Evolutionary conservation across 1,140 invertebrate genomes (phyloP), one percentile per base, ranked within the genome.

Genomic region (Zaprionus camerounensis): DNA sequence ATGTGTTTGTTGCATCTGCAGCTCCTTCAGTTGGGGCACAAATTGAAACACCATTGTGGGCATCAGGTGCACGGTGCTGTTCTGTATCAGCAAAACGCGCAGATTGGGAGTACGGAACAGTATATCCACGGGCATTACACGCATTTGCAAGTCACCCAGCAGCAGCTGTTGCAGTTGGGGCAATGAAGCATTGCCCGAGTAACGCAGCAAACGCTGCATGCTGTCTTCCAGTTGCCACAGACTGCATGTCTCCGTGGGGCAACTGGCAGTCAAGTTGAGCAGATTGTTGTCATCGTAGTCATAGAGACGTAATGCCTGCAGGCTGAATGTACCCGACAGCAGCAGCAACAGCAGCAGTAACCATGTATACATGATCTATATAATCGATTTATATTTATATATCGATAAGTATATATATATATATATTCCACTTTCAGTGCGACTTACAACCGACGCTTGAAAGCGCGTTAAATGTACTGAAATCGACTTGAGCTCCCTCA

Each of bases 1-100:
- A 31, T 71, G 77, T 26, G 81, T 83, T 28, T 53, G 26, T 34
- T 92, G 78, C 55, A 92, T 57, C n/a, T 67, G 41, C 38, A 92
- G 36, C 1, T 71, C 71, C 1, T 31, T 62, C 3, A 92, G 70
- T 41, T 75, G 62, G 1, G 24, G 26, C 34, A 71, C 68, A n/a
- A 26, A 24, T 3, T 34, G 26, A 2, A 87, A 81, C 5, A 71
- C 72, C 13, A 57, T 64, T 7, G 41, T 59, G 12, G 36, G 70
- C 5, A 91, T 26, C 34, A 59, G 57, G 56, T 82, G 77, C 2
- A 80, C 15, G 26, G 64, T 65, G 34, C 91, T 82, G 58, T 82
- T 82, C 7, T 75, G 74, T 53, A 92, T 28, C 7, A 82, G 36
- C n/a, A 91, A 41, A 0, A 65, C 71, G 13, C 61, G 56, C 2